A percentile compares a stretch with the other conserved stretches of the same genome.
Conservation (phyloP, 2,888 invertebrate species). For the Cheilosia grossa region DNA sequence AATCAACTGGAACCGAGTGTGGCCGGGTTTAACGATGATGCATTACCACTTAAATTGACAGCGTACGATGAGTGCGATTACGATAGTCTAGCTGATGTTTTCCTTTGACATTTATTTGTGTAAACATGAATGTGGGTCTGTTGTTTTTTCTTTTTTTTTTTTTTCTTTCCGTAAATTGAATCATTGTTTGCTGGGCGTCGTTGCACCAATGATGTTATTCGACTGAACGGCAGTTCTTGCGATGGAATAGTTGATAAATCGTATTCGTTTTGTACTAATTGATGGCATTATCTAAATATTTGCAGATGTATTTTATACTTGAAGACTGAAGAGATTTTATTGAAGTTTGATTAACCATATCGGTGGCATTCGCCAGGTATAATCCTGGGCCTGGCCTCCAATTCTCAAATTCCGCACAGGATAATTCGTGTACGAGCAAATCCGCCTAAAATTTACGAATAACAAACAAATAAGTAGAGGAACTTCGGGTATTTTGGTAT, state of each 20-base stretch:
- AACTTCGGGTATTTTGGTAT: too few relatives aligned
- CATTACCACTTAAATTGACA: conserved; percentile 70
- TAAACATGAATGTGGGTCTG: conserved; percentile 65
- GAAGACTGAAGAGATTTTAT: too few relatives aligned
- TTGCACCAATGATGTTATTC: conserved; percentile 36
- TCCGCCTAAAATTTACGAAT: too few relatives aligned
- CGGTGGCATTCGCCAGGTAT: too few relatives aligned
- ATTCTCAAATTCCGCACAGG: too few relatives aligned
- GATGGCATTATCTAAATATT: too few relatives aligned
- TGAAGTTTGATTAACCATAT: too few relatives aligned
- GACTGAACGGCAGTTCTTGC: background rate
- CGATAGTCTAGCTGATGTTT: conserved; percentile 57
- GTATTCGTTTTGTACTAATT: too few relatives aligned
- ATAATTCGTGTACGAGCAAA: too few relatives aligned
- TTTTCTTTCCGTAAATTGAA: conserved; percentile 52
- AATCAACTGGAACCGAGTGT: conserved; percentile 54
- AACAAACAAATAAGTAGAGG: too few relatives aligned
- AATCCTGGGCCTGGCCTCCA: too few relatives aligned
- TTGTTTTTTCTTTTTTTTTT: conserved; percentile 15
- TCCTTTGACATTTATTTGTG: conserved; percentile 68
- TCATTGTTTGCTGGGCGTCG: conserved; percentile 50
- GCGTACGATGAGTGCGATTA: background rate
- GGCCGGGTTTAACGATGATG: conserved; percentile 72
- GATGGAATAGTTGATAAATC: background rate
- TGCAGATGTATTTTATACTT: too few relatives aligned